Evolutionary conservation across 2,797 vertebrate genomes (phyloP).

Genomic region (Semaprochilodus insignis): DNA sequence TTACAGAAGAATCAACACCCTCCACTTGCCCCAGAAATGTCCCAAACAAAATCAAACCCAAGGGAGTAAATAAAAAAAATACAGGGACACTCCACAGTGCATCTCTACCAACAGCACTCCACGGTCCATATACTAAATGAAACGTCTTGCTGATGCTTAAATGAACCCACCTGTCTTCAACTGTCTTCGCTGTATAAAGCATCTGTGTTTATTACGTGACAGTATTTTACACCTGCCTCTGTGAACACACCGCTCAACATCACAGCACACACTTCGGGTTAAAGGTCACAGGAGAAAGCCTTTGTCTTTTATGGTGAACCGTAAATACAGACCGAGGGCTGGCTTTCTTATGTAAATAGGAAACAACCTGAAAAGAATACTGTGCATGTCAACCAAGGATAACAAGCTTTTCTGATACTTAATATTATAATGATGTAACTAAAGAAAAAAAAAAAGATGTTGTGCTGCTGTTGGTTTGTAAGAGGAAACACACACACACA

Average conservation of each 20-base stretch:
- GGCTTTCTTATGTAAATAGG: neutral
- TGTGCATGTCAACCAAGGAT: neutral
- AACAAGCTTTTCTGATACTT: too few relatives aligned
- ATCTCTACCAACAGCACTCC: neutral
- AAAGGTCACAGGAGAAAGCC: slow-evolving; percentile 36
- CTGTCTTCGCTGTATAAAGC: neutral
- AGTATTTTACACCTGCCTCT: slow-evolving; percentile 28
- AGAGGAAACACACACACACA: too few relatives aligned
- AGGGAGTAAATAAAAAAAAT: too few relatives aligned
- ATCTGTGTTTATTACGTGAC: neutral
- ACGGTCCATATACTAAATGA: neutral
- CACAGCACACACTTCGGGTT: slow-evolving; percentile 3
- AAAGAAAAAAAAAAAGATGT: too few relatives aligned
- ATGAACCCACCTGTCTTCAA: neutral
- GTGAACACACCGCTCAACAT: slow-evolving; percentile 24
- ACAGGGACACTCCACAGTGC: too few relatives aligned
- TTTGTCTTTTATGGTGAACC: neutral
- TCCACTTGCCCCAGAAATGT: too few relatives aligned
- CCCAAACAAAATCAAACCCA: too few relatives aligned
- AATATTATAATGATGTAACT: too few relatives aligned
- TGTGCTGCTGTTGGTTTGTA: too few relatives aligned
- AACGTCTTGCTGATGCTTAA: too few relatives aligned
- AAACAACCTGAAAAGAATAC: too few relatives aligned
- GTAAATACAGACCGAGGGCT: neutral
- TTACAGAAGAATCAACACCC: too few relatives aligned